Percentiles rank a stretch among this genome's conserved stretches.
These are phyloP conservation scores for Microcaecilia unicolor DNA, from an alignment of 2,797 vertebrate species.

Conservation along the genomic window DNA sequence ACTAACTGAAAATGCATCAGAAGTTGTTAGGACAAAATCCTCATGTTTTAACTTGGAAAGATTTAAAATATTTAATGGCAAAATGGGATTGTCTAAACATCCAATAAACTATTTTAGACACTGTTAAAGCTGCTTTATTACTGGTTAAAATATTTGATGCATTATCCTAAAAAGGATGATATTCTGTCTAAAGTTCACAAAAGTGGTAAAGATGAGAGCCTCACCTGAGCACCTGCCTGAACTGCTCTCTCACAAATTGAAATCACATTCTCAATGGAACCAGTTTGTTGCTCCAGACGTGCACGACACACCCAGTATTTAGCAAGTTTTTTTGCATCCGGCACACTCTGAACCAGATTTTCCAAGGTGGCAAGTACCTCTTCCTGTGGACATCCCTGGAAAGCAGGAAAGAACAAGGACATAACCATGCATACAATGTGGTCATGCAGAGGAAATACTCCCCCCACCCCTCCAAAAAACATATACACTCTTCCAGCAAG, in stretches of 20 bases:
- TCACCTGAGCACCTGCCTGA: conserved; percentile 53
- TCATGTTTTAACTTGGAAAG: too few relatives aligned
- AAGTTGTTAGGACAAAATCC: too few relatives aligned
- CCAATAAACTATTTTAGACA: too few relatives aligned
- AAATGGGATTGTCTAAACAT: too few relatives aligned
- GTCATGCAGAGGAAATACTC: not conserved
- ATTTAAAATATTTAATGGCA: too few relatives aligned
- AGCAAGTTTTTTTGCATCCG: conserved; percentile 51
- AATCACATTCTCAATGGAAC: conserved; percentile 45
- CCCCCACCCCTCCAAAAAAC: not conserved
- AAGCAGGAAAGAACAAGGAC: not conserved
- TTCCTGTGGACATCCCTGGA: conserved; percentile 33
- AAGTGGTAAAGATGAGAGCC: not conserved
- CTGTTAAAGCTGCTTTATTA: too few relatives aligned
- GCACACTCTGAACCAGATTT: conserved; percentile 33
- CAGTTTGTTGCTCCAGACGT: conserved; percentile 35
- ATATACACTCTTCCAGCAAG: not conserved
- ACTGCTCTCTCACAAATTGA: conserved; percentile 53
- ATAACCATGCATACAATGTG: not conserved
- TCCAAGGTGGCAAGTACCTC: conserved; percentile 36
- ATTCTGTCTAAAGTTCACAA: not conserved
- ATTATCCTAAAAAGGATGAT: too few relatives aligned
- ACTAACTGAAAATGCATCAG: too few relatives aligned
- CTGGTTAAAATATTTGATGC: too few relatives aligned
- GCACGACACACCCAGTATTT: conserved; percentile 60